A percentile compares a stretch with the other conserved stretches of the same genome.
phyloP scores from a whole-genome alignment of 2,113 vertebrate species.

The Nibea coibor region DNA sequence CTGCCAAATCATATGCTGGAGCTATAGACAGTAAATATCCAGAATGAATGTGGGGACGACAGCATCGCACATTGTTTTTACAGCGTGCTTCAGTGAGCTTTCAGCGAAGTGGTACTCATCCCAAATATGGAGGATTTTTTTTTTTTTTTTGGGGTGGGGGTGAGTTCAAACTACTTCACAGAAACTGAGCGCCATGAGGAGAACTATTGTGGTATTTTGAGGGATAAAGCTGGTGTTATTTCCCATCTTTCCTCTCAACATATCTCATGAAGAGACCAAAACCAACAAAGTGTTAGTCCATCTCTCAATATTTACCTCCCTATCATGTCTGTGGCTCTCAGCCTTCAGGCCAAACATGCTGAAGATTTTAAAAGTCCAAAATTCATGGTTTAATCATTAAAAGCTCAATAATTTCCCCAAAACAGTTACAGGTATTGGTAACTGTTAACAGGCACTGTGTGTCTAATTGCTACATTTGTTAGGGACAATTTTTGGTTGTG shows the following conservation, averaged over 20 bases:
- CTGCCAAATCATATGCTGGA: constrained; percentile 71
- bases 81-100: constrained; percentile 23
- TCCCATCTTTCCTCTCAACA: background rate
- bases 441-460: background rate
- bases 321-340: background rate
- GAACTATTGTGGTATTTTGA: background rate
- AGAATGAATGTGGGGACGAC: constrained; percentile 37
- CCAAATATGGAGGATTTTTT: background rate
- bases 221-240: background rate
- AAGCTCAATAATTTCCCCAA: background rate
- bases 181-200: background rate
- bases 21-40: constrained; percentile 57
- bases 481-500: background rate
- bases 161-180: background rate
- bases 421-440: background rate
- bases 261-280: background rate
- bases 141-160: background rate
- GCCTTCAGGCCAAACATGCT: background rate
- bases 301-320: background rate
- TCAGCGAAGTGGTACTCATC: background rate
- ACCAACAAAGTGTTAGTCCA: background rate
- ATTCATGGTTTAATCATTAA: background rate
- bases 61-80: constrained; percentile 51
- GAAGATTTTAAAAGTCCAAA: background rate
- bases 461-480: background rate